Evolutionary conservation across 2,113 vertebrate species (phyloP).

Genomic region (Planiliza haematocheilus): DNA sequence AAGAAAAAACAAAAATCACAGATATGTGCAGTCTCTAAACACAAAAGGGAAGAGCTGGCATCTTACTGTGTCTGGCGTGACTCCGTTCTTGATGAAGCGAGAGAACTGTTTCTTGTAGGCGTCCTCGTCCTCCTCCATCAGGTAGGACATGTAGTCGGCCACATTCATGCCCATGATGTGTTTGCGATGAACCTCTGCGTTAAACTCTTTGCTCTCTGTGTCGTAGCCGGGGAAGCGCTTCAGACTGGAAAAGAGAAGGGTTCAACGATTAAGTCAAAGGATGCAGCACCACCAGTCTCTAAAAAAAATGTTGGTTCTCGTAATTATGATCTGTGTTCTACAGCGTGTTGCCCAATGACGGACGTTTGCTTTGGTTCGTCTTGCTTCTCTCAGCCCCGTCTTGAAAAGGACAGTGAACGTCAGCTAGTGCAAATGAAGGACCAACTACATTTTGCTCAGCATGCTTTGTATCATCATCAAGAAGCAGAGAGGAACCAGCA

Average conservation of each 20-base stretch:
- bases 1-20: too few relatives aligned
- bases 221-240: constrained; percentile 99
- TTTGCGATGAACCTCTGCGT: constrained; percentile 95
- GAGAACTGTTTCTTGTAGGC: constrained; percentile 98
- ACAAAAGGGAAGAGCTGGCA: not conserved
- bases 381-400: constrained; percentile 81
- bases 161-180: constrained; percentile 98
- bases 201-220: constrained; percentile 95
- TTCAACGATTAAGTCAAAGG: not conserved
- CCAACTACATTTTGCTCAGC: constrained; percentile 73
- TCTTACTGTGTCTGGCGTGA: constrained; percentile 90
- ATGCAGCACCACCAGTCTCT: not conserved
- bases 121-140: constrained; percentile 97
- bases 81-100: constrained; percentile 95
- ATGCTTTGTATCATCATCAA: not conserved
- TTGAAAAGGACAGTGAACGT: constrained; percentile 79
- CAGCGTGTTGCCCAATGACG: too few relatives aligned
- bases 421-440: constrained; percentile 81
- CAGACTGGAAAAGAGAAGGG: constrained; percentile 79
- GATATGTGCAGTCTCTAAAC: too few relatives aligned
- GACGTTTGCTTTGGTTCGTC: not conserved
- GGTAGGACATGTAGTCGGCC: constrained; percentile 94
- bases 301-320: too few relatives aligned
- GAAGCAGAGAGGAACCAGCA: constrained; percentile 60
- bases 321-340: too few relatives aligned